Percentiles rank a stretch among this genome's conserved stretches.
Evolutionary conservation across 2,113 vertebrate species (phyloP).

Genomic region (Urocolius indicus): DNA sequence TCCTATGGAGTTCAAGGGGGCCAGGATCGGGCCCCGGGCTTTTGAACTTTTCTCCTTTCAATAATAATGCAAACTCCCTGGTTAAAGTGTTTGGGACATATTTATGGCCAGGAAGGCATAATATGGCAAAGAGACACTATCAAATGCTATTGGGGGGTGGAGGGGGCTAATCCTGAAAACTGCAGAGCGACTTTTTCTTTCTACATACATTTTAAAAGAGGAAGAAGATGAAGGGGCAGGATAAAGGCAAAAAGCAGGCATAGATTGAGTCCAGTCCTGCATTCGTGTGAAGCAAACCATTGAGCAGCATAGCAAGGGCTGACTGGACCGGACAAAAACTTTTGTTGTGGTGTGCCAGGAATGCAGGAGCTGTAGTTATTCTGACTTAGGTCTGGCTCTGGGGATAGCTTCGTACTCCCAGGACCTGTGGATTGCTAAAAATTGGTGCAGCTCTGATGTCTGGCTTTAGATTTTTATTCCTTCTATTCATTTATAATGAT

Average conservation of each 20-base stretch:
- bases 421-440: slow-evolving; percentile 21
- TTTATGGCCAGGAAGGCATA: slow-evolving; percentile 41
- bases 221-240: neutral
- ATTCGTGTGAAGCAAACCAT: neutral
- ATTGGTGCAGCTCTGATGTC: neutral
- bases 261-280: slow-evolving; percentile 10
- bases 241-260: neutral
- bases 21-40: neutral
- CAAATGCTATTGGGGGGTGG: neutral
- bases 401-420: slow-evolving; percentile 1
- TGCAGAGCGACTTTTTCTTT: neutral
- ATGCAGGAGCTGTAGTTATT: slow-evolving; percentile 33
- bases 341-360: slow-evolving; percentile 45
- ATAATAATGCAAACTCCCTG: neutral
- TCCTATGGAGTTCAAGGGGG: neutral
- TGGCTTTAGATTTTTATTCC: neutral
- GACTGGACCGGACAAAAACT: slow-evolving; percentile 51
- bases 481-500: neutral
- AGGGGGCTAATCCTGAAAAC: neutral
- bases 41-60: slow-evolving; percentile 41
- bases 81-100: neutral
- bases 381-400: neutral
- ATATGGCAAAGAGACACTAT: neutral
- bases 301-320: neutral
- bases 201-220: neutral